Conservation (phyloP, 2,797 vertebrate species). For the Melanotaenia nigrans region DNA sequence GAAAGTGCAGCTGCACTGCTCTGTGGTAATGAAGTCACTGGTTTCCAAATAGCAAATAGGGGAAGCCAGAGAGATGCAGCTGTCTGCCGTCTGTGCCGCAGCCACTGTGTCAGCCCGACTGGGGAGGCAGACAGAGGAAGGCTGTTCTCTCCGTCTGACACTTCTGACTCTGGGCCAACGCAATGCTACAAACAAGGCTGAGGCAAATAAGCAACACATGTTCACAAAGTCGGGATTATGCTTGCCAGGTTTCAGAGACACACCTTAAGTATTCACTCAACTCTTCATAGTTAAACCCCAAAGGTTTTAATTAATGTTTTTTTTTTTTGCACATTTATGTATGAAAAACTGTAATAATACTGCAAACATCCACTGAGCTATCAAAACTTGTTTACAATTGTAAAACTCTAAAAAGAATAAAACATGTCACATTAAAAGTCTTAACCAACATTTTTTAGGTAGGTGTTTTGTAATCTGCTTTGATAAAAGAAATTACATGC, state of each 20-base stretch:
- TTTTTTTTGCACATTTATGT: neutral
- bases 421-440: neutral
- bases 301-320: neutral
- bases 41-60: constrained; percentile 80
- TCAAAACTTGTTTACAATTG: neutral
- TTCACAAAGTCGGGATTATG: constrained; percentile 24
- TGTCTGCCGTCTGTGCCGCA: constrained; percentile 82
- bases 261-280: constrained; percentile 30
- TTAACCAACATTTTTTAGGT: neutral
- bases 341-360: neutral
- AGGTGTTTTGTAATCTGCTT: constrained; percentile 24
- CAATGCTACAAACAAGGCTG: constrained; percentile 52
- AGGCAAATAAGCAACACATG: constrained; percentile 53
- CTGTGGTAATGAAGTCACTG: constrained; percentile 83
- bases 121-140: constrained; percentile 68
- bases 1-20: constrained; percentile 73
- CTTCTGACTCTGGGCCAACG: constrained; percentile 69
- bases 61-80: constrained; percentile 78
- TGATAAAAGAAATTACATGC: constrained; percentile 14
- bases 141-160: constrained; percentile 75
- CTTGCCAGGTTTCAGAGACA: constrained; percentile 18
- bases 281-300: constrained; percentile 8
- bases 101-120: constrained; percentile 69
- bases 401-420: neutral
- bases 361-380: neutral